phyloP scores from a whole-genome alignment of 2,113 vertebrate species.

The Rhagologus leucostigma region DNA sequence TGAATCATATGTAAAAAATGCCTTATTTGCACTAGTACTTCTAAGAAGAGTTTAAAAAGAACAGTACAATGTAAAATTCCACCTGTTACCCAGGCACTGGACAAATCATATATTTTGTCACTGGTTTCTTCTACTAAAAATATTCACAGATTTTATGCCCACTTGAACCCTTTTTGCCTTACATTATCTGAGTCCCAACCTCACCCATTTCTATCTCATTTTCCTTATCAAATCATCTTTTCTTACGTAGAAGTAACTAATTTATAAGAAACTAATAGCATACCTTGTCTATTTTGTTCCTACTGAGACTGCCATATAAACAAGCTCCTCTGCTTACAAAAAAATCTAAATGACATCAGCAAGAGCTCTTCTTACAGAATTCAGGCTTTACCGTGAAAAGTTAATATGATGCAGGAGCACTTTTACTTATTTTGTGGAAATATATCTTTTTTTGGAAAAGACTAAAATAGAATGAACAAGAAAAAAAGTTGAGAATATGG shows the following conservation, averaged over 20 bases:
- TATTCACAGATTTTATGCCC: neutral
- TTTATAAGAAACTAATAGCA: neutral
- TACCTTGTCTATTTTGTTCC: neutral
- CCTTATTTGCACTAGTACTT: neutral
- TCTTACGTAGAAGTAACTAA: neutral
- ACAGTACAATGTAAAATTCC: neutral
- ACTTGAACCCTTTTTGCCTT: neutral
- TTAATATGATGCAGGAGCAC: neutral
- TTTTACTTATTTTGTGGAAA: conserved; percentile 24
- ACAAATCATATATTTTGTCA: neutral
- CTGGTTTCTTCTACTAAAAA: neutral
- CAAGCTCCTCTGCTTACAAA: neutral
- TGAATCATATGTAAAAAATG: neutral
- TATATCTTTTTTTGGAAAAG: neutral
- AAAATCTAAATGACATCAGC: neutral
- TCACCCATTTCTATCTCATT: neutral
- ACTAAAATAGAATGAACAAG: neutral
- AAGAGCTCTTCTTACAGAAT: neutral
- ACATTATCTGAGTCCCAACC: neutral
- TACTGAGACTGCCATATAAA: neutral
- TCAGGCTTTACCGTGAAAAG: neutral
- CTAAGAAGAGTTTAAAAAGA: neutral
- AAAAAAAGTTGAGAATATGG: neutral
- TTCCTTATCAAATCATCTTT: neutral
- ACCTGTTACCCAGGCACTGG: neutral